phyloP scores from a whole-genome alignment of 2,888 invertebrate genomes.

The Notocelia uddmanniana region DNA sequence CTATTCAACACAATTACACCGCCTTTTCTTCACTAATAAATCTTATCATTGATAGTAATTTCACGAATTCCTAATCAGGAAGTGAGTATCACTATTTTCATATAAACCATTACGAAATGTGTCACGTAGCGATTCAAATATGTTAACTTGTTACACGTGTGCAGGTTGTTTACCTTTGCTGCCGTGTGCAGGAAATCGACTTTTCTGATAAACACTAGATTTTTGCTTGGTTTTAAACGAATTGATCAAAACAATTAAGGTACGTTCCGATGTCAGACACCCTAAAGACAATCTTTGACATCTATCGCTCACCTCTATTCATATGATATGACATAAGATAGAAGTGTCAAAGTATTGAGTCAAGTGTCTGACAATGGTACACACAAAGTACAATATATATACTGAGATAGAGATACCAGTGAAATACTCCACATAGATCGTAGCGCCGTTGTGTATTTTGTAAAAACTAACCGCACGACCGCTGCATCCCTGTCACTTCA shows the following conservation, averaged over 20 bases:
- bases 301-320: too few relatives aligned
- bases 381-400: too few relatives aligned
- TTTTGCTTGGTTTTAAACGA: constrained; percentile 1
- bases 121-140: constrained; percentile 40
- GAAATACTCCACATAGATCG: too few relatives aligned
- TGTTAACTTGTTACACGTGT: constrained; percentile 40
- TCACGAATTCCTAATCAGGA: constrained; percentile 32
- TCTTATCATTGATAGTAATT: constrained; percentile 5
- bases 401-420: too few relatives aligned
- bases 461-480: too few relatives aligned
- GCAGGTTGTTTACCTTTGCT: constrained; percentile 40
- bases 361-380: too few relatives aligned
- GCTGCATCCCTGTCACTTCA: too few relatives aligned
- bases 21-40: not conserved
- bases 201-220: constrained; percentile 10
- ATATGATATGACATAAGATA: too few relatives aligned
- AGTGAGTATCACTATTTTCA: constrained; percentile 32
- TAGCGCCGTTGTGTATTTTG: too few relatives aligned
- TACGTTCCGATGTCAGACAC: too few relatives aligned
- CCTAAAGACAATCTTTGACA: too few relatives aligned
- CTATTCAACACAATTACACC: not conserved
- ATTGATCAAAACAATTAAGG: not conserved
- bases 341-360: too few relatives aligned
- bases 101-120: constrained; percentile 43
- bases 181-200: constrained; percentile 26